Evolutionary conservation across 2,797 vertebrate genomes (phyloP).

Genomic region (Microctenopoma steveboyesi): DNA sequence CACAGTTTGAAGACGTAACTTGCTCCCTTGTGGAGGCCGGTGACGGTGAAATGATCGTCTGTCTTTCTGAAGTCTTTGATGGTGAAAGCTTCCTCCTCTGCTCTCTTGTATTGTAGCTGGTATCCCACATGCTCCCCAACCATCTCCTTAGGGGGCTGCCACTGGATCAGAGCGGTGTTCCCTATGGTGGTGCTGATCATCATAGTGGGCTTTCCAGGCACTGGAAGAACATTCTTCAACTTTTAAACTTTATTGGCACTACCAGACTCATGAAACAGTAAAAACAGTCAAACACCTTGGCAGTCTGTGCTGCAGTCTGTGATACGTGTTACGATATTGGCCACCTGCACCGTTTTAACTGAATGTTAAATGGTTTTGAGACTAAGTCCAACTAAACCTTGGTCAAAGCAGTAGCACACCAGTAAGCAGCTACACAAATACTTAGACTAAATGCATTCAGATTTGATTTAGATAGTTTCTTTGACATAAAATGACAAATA

Average conservation of each 20-base stretch:
- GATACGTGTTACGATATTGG: neutral
- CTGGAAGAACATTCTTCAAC: conserved; percentile 66
- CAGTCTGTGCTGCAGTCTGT: neutral
- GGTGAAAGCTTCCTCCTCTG: conserved; percentile 88
- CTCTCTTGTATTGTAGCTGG: conserved; percentile 90
- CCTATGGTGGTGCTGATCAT: conserved; percentile 95
- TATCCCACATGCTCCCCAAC: conserved; percentile 94
- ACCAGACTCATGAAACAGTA: neutral
- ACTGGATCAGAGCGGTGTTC: conserved; percentile 96
- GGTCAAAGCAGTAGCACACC: neutral
- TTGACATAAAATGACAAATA: too few relatives aligned
- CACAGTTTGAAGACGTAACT: conserved; percentile 92
- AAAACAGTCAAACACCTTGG: neutral
- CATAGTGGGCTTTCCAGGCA: conserved; percentile 95
- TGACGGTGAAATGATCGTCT: conserved; percentile 94
- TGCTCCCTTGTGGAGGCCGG: conserved; percentile 92
- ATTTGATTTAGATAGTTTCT: too few relatives aligned
- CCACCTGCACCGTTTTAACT: neutral
- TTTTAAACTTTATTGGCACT: neutral
- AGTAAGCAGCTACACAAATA: neutral
- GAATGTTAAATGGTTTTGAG: neutral
- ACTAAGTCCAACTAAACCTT: neutral
- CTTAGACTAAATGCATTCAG: too few relatives aligned
- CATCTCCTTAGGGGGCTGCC: conserved; percentile 96
- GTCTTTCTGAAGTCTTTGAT: conserved; percentile 88